A percentile compares a stretch with the other conserved stretches of the same genome.
Conservation (phyloP, 1,140 invertebrate species). For the Macrotrachela quadricornifera region DNA sequence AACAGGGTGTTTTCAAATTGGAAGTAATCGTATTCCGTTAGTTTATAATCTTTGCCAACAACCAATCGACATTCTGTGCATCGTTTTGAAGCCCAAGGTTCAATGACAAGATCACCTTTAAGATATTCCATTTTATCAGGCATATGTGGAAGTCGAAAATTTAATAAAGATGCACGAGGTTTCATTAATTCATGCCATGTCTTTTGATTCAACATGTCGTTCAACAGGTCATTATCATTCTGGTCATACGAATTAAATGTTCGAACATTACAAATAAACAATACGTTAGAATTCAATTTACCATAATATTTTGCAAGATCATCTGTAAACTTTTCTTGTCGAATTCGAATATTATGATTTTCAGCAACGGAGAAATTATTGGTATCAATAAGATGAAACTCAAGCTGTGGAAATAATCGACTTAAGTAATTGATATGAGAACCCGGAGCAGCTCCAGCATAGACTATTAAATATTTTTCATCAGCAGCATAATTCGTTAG, state of each 20-base stretch:
- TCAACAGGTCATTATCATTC: not conserved
- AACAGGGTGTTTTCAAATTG: not conserved
- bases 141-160: not conserved
- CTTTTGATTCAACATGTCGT: not conserved
- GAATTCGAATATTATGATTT: not conserved
- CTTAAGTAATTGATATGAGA: not conserved
- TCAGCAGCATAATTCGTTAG: not conserved
- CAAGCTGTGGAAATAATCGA: not conserved
- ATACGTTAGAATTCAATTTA: not conserved
- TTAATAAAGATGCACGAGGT: not conserved
- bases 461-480: not conserved
- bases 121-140: not conserved
- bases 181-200: not conserved
- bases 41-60: not conserved
- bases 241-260: not conserved
- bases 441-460: constrained; percentile 3
- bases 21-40: not conserved
- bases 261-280: constrained; percentile 1
- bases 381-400: not conserved
- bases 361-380: not conserved
- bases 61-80: not conserved
- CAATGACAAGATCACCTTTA: not conserved
- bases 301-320: not conserved
- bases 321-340: not conserved
- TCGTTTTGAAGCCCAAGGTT: not conserved